phyloP scores from a whole-genome alignment of 1,140 invertebrate species.

The Venturia canescens region DNA sequence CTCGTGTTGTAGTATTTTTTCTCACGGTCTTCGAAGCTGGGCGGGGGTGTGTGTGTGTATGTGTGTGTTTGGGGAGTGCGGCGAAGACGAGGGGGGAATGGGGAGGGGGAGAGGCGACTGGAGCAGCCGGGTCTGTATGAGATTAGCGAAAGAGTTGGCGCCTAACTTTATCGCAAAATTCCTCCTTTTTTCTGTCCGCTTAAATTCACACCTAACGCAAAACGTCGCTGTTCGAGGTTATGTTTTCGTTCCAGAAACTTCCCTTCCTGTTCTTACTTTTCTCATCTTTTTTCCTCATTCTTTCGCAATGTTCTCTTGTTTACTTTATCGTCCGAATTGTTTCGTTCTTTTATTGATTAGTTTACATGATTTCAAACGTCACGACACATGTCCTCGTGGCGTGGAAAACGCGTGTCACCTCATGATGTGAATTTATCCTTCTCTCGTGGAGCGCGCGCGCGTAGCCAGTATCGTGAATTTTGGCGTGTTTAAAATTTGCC shows the following conservation, averaged over 20 bases:
- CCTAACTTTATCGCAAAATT: slow-evolving; percentile 5
- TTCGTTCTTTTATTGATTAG: neutral
- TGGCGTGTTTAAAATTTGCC: neutral
- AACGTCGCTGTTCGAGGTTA: neutral
- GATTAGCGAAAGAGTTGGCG: slow-evolving; percentile 5
- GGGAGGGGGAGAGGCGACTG: neutral
- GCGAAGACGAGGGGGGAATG: neutral
- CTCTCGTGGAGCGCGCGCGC: neutral
- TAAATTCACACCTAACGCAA: neutral
- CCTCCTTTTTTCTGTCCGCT: neutral
- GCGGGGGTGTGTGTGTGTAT: neutral
- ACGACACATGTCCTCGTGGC: neutral
- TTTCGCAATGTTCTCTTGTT: neutral
- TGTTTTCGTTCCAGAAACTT: neutral
- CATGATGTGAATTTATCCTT: neutral
- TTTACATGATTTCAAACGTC: neutral
- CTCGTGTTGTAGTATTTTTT: slow-evolving; percentile 25
- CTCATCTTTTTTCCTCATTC: neutral
- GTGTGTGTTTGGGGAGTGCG: neutral
- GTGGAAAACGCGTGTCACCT: slow-evolving; percentile 6
- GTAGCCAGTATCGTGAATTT: slow-evolving; percentile 2
- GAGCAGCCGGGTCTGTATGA: neutral
- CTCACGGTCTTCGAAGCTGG: neutral
- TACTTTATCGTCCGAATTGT: neutral
- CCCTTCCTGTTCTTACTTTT: neutral